Percentiles rank a stretch among this genome's conserved stretches.
phyloP scores from a whole-genome alignment of 2,113 vertebrate species.

The Talpa occidentalis region DNA sequence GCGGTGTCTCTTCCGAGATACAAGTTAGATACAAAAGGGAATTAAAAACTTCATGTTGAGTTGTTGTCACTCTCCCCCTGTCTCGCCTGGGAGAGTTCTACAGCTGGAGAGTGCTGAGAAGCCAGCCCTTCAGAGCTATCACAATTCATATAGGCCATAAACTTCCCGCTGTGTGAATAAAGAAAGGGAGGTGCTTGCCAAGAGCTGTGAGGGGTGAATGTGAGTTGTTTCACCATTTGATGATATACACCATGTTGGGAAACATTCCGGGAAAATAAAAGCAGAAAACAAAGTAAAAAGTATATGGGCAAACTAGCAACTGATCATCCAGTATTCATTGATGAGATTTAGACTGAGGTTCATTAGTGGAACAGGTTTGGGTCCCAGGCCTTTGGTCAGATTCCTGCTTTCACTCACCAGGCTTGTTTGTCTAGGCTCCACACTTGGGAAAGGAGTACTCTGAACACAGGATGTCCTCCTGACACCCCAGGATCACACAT shows the following conservation, averaged over 20 bases:
- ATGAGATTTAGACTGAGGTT: not conserved
- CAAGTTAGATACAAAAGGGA: slow-evolving; percentile 63
- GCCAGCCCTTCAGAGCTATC: slow-evolving; percentile 64
- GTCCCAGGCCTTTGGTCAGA: not conserved
- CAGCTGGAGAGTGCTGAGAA: slow-evolving; percentile 70
- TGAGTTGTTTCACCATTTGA: slow-evolving; percentile 72
- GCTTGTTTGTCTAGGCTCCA: not conserved
- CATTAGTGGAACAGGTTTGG: not conserved
- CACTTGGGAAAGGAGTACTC: not conserved
- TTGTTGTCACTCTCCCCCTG: slow-evolving; percentile 51
- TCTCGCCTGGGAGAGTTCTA: slow-evolving; percentile 61
- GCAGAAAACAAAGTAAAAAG: not conserved
- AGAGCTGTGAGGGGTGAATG: slow-evolving; percentile 29
- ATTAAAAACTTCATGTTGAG: slow-evolving; percentile 69
- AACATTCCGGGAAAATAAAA: not conserved
- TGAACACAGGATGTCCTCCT: not conserved
- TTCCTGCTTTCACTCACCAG: not conserved
- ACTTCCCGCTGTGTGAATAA: slow-evolving; percentile 66
- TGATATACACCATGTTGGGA: slow-evolving; percentile 62
- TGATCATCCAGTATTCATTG: not conserved
- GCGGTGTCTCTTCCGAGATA: slow-evolving; percentile 59
- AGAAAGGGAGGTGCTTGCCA: slow-evolving; percentile 57
- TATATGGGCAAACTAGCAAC: not conserved
- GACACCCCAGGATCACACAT: not conserved
- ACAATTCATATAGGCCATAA: slow-evolving; percentile 73